A percentile compares a stretch with the other conserved stretches of the same genome.
These are phyloP conservation scores for Ferdinandea cuprea DNA, from an alignment of 2,888 invertebrate genomes.

Conservation along the genomic window DNA sequence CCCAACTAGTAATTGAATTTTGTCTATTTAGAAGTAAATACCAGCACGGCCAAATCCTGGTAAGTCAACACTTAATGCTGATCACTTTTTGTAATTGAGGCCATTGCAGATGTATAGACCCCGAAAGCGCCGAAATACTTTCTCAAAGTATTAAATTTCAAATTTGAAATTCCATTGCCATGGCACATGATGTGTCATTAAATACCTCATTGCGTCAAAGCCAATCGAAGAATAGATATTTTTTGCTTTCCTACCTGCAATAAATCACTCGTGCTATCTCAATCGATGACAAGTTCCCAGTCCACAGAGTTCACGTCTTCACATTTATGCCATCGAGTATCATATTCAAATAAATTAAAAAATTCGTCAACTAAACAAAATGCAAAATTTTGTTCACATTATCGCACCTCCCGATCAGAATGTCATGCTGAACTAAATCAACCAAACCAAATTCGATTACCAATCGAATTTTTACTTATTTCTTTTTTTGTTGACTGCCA, in stretches of 20 bases:
- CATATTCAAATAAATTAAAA: neutral
- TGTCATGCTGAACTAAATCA: conserved; percentile 29
- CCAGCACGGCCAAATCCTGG: no score
- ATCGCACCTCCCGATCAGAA: conserved; percentile 47
- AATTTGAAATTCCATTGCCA: no score
- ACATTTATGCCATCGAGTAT: conserved; percentile 44
- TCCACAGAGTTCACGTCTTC: conserved; percentile 62
- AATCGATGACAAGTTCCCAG: conserved; percentile 65
- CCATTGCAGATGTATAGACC: no score
- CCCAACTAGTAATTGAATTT: no score
- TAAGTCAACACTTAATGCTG: no score
- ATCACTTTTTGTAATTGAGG: no score
- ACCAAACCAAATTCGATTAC: conserved; percentile 41
- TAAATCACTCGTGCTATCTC: conserved; percentile 51
- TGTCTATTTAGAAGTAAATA: no score
- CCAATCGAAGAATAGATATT: no score
- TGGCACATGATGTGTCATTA: no score
- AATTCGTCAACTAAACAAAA: conserved; percentile 11
- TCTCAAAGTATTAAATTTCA: no score
- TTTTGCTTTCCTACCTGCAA: neutral
- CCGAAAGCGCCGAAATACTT: no score
- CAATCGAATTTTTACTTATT: conserved; percentile 5
- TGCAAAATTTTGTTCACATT: conserved; percentile 38
- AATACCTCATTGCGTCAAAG: neutral
- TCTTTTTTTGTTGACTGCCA: neutral